A percentile compares a stretch with the other conserved stretches of the same genome.
Conservation (phyloP, 2,888 invertebrate genomes). For the Melikaiella ostensackeni region DNA sequence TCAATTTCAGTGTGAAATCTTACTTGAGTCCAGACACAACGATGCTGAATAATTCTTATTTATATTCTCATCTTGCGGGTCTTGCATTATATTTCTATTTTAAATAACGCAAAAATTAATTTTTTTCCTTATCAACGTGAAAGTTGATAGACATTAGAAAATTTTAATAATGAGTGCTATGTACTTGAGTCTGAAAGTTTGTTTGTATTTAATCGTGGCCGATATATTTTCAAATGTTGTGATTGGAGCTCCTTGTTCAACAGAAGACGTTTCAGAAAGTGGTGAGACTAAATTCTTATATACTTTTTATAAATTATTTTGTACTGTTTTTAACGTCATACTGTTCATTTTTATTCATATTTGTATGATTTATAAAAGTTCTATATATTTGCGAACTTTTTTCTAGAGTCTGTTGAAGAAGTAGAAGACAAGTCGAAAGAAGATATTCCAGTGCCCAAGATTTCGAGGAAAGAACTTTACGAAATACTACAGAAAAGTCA, state of each 20-base stretch:
- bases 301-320: too few species aligned
- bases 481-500: constrained; percentile 64
- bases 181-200: background rate
- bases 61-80: background rate
- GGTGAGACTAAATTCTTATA: background rate
- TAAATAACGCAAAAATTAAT: background rate
- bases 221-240: constrained; percentile 13
- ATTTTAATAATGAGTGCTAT: background rate
- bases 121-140: background rate
- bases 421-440: constrained; percentile 49
- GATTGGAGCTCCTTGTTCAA: background rate
- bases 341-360: background rate
- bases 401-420: constrained; percentile 32
- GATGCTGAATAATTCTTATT: background rate
- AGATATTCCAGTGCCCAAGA: constrained; percentile 46
- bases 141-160: background rate
- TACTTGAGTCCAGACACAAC: background rate
- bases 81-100: background rate
- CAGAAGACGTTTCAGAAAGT: background rate
- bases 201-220: background rate
- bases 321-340: background rate
- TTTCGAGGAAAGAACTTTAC: constrained; percentile 59
- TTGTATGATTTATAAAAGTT: background rate
- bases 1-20: constrained; percentile 19
- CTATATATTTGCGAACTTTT: background rate